Evolutionary conservation across 2,797 vertebrate genomes (phyloP).

Genomic region (Cryptoprocta ferox): DNA sequence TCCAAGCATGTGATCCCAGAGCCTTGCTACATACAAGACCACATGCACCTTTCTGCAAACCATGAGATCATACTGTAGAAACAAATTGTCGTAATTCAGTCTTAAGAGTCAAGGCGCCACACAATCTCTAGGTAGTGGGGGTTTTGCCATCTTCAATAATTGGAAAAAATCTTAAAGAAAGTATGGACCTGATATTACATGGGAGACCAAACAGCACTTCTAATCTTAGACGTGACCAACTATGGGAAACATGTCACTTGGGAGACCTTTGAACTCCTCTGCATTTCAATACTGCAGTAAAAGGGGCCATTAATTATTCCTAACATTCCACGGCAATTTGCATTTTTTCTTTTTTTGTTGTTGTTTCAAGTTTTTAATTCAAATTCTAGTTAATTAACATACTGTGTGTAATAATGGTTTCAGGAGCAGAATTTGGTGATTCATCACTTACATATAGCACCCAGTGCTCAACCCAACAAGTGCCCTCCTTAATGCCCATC

Average conservation of each 20-base stretch:
- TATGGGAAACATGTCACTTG: background rate
- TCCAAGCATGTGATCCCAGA: background rate
- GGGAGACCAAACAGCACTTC: background rate
- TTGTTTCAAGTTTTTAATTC: too few relatives aligned
- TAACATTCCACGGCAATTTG: too few relatives aligned
- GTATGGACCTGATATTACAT: background rate
- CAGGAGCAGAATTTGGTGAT: too few relatives aligned
- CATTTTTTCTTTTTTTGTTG: too few relatives aligned
- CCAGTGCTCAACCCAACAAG: too few relatives aligned
- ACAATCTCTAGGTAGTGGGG: background rate
- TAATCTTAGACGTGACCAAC: background rate
- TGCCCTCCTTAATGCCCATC: too few relatives aligned
- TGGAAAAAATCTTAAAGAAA: background rate
- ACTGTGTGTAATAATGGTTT: too few relatives aligned
- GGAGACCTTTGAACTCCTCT: background rate
- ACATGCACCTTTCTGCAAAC: background rate
- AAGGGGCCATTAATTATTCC: background rate
- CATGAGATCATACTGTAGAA: background rate
- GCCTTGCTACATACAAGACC: background rate
- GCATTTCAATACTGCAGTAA: background rate
- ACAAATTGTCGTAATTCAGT: background rate
- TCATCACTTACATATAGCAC: too few relatives aligned
- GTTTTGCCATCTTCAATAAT: background rate
- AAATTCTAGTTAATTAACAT: too few relatives aligned
- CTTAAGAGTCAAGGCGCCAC: background rate